Evolutionary conservation across 2,888 invertebrate genomes (phyloP).

Genomic region (Ormyrus labotus): DNA sequence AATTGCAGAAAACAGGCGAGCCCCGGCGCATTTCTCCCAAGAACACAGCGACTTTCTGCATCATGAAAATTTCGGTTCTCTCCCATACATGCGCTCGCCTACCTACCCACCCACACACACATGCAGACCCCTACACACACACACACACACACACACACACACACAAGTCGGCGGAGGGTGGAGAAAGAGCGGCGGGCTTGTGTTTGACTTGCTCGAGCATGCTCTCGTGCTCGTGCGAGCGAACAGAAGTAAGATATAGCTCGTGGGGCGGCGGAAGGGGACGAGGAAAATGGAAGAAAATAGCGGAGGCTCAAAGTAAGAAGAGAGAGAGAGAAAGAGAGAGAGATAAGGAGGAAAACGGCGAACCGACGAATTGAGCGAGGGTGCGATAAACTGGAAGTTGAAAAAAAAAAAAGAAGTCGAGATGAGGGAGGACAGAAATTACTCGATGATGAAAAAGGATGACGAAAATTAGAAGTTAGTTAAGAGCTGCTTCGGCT

Average conservation of each 20-base stretch:
- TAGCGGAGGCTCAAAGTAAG: conserved; percentile 23
- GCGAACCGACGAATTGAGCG: conserved; percentile 22
- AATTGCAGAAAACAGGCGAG: too few relatives aligned
- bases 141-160: not conserved
- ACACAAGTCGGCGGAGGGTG: not conserved
- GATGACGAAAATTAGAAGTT: conserved; percentile 2
- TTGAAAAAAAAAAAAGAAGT: not conserved
- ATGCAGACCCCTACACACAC: not conserved
- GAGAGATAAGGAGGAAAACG: conserved; percentile 43
- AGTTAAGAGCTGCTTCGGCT: too few relatives aligned
- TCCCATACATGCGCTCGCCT: too few relatives aligned
- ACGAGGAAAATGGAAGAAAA: conserved; percentile 47
- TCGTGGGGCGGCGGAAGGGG: not conserved
- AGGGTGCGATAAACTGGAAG: conserved; percentile 22
- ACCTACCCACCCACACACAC: too few relatives aligned
- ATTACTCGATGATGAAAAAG: not conserved
- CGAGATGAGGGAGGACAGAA: not conserved
- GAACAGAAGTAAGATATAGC: conserved; percentile 49
- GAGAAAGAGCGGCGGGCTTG: conserved; percentile 7
- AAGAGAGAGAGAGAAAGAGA: conserved; percentile 36
- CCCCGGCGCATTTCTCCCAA: too few relatives aligned
- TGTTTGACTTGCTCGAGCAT: conserved; percentile 48
- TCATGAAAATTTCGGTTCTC: conserved; percentile 2
- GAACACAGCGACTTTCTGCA: not conserved
- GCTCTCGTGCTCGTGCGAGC: conserved; percentile 36